Percentiles rank a stretch among this genome's conserved stretches.
Conservation (phyloP, 2,888 invertebrate genomes). For the Cheilosia variabilis region DNA sequence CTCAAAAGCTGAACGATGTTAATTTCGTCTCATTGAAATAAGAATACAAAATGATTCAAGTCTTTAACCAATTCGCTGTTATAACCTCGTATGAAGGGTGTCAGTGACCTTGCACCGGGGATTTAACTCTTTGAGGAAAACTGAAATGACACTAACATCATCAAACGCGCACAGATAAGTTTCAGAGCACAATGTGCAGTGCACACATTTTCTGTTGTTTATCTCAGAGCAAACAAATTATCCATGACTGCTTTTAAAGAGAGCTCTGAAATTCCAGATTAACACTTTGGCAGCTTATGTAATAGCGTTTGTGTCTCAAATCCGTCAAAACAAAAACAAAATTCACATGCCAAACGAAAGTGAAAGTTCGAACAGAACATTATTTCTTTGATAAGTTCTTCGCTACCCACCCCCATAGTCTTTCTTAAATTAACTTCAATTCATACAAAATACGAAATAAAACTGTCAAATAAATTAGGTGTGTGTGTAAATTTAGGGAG, state of each 20-base stretch:
- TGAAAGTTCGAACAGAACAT: conserved; percentile 42
- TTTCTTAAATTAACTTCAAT: not conserved
- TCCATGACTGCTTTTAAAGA: not conserved
- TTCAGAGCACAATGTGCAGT: not conserved
- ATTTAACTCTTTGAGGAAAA: no score
- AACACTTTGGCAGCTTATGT: conserved; percentile 35
- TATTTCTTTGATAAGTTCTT: conserved; percentile 4
- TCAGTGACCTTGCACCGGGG: conserved; percentile 24
- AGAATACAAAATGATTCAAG: no score
- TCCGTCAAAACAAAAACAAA: conserved; percentile 31
- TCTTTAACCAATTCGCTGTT: not conserved
- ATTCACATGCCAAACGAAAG: conserved; percentile 28
- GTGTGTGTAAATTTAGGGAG: not conserved
- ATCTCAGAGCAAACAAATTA: not conserved
- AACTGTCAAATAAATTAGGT: not conserved
- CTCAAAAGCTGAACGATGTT: no score
- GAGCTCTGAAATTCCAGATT: conserved; percentile 24
- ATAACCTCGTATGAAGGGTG: not conserved
- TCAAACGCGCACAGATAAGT: no score
- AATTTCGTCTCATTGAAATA: no score
- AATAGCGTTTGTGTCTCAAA: conserved; percentile 14
- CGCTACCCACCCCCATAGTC: not conserved
- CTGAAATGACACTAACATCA: no score
- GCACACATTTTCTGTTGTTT: conserved; percentile 12
- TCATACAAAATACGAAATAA: not conserved